Conservation (phyloP, 2,113 vertebrate genomes). For the Puntigrus tetrazona region DNA sequence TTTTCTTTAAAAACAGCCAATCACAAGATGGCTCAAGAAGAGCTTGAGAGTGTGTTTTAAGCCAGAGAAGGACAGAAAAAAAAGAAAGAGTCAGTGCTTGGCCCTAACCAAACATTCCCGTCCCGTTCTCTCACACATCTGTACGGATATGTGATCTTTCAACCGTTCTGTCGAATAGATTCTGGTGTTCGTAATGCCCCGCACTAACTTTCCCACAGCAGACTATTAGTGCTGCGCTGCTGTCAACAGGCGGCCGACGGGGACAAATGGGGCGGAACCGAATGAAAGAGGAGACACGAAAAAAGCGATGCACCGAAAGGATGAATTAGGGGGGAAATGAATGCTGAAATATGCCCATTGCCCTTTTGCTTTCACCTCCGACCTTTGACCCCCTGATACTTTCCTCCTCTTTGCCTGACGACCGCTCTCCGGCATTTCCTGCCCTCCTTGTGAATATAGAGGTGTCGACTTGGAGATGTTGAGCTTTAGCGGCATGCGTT, state of each 20-base stretch:
- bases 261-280: slow-evolving; percentile 67
- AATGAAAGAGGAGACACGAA: slow-evolving; percentile 61
- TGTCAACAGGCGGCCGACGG: slow-evolving; percentile 67
- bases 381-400: slow-evolving; percentile 64
- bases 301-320: slow-evolving; percentile 55
- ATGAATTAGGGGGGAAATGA: slow-evolving; percentile 68
- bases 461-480: slow-evolving; percentile 56
- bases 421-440: slow-evolving; percentile 68
- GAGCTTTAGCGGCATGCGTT: slow-evolving; percentile 39
- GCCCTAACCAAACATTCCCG: slow-evolving; percentile 50
- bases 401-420: slow-evolving; percentile 63
- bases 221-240: slow-evolving; percentile 60
- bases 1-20: slow-evolving; percentile 4
- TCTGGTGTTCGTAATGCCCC: slow-evolving; percentile 43
- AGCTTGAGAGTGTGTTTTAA: neutral
- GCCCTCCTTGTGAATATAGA: slow-evolving; percentile 55
- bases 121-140: slow-evolving; percentile 49
- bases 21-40: slow-evolving; percentile 25
- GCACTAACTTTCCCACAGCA: slow-evolving; percentile 62
- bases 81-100: slow-evolving; percentile 27
- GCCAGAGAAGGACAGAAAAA: neutral
- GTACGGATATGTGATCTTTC: slow-evolving; percentile 62
- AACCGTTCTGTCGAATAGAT: slow-evolving; percentile 55
- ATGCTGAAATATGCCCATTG: slow-evolving; percentile 69
- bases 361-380: slow-evolving; percentile 57